A percentile compares a stretch with the other conserved stretches of the same genome.
Evolutionary conservation across 2,888 invertebrate genomes (phyloP).

Genomic region (Tridacna gigas): DNA sequence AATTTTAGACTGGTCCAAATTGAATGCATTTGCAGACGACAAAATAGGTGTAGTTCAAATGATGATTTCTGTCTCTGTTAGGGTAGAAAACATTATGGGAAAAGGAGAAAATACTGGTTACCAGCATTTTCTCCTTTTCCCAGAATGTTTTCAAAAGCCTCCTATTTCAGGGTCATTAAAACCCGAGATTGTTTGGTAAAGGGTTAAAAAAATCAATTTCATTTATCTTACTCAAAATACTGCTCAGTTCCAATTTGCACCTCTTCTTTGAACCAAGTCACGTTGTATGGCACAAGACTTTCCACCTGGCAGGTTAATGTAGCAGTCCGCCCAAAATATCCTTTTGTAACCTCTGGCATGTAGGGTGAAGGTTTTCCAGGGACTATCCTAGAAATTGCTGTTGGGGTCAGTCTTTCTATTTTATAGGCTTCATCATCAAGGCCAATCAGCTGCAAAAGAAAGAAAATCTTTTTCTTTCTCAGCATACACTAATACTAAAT

Average conservation of each 20-base stretch:
- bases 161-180: too few relatives aligned
- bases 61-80: too few relatives aligned
- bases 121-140: not conserved
- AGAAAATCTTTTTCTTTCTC: not conserved
- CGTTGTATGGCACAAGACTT: slow-evolving; percentile 88
- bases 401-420: slow-evolving; percentile 88
- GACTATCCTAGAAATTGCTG: slow-evolving; percentile 88
- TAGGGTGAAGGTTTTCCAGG: slow-evolving; percentile 88
- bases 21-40: too few relatives aligned
- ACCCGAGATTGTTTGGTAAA: too few relatives aligned
- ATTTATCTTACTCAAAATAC: slow-evolving; percentile 82
- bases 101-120: not conserved
- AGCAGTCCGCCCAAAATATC: slow-evolving; percentile 86
- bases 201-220: too few relatives aligned
- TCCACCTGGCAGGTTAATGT: slow-evolving; percentile 88
- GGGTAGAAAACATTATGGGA: not conserved
- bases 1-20: too few relatives aligned
- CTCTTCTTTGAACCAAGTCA: slow-evolving; percentile 86
- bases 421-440: slow-evolving; percentile 88
- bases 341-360: slow-evolving; percentile 84
- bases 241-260: slow-evolving; percentile 84
- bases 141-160: not conserved
- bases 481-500: not conserved
- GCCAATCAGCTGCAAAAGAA: slow-evolving; percentile 87
- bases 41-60: too few relatives aligned